Evolutionary conservation across 2,888 invertebrate species (phyloP), one percentile per base, ranked within the genome.

Genomic region (Nomada ferruginata): DNA sequence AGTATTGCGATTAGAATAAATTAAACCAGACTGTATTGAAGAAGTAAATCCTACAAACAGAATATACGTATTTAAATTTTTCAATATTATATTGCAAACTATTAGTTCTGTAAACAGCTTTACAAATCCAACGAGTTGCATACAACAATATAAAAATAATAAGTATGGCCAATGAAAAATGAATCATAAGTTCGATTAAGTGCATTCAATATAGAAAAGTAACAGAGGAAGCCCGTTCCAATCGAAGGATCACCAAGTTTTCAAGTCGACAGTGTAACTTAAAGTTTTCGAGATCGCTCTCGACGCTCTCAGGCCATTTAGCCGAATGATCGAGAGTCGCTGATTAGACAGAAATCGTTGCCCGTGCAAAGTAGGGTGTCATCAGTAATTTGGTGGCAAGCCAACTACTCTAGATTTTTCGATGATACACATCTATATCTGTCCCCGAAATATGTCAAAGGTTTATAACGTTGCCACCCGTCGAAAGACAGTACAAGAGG

Each of bases 401-500:
- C 81, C 82, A 82, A 81, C 82, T 69, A 73, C 72, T 82, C 65
- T 61, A 76, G 52, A 71, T 81, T 82, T 81, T 76, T 82, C 76
- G 60, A 76, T 61, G 76, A 75, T 65, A 73, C 59, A 50, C 23
- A 29, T 10, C 10, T 64, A 50, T 61, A 64, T 64, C 64, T 52
- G 36, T 26, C 20, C 65, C 29, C 53, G 70, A 78, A 82, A 78
- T 82, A 63, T 74, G 74, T 77, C 81, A 71, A 52, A 70, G 70
- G 65, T 61, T 70, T 55, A n/a, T 15, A 52, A 68, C 52, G 68
- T 23, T 55, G 2, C 29, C 47, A 10, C 53, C 52, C 10, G 29
- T 47, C 29, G n/a, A 10, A 29, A 23, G 9, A 36, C 0, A 7
- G 18, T 36, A 18, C 15, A 47, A 47, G 36, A 9, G 7, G 55